Conservation (phyloP, 1,140 invertebrate species). For the Ostrea denselamellosa region DNA sequence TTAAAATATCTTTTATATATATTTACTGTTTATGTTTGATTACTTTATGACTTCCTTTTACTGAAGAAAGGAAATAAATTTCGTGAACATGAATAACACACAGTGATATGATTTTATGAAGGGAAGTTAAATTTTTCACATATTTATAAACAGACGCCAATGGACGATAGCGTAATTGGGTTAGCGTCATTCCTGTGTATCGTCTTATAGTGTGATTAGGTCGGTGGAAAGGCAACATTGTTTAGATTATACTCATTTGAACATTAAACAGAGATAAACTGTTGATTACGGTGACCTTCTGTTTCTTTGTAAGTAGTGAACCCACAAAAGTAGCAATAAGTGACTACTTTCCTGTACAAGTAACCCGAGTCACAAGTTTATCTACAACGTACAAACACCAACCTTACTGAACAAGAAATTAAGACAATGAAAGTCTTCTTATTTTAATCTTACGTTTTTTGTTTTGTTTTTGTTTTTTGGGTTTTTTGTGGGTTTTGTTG, state of each 20-base stretch:
- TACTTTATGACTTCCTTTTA: neutral
- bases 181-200: constrained; percentile 15
- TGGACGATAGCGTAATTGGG: neutral
- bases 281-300: constrained; percentile 32
- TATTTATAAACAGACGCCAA: neutral
- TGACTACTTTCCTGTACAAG: neutral
- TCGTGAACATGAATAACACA: neutral
- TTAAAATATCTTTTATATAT: neutral
- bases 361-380: neutral
- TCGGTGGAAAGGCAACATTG: neutral
- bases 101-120: neutral
- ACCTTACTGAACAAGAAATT: neutral
- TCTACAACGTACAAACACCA: neutral
- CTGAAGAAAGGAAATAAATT: neutral
- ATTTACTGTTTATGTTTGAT: neutral
- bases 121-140: neutral
- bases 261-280: constrained; percentile 40
- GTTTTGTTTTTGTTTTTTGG: no score
- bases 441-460: no score
- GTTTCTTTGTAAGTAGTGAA: constrained; percentile 3
- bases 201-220: neutral
- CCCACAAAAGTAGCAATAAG: constrained; percentile 1
- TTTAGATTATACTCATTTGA: constrained; percentile 33
- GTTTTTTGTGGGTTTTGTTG: no score
- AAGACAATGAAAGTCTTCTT: neutral